phyloP scores from a whole-genome alignment of 2,113 vertebrate genomes.

The Pitta sordida region DNA sequence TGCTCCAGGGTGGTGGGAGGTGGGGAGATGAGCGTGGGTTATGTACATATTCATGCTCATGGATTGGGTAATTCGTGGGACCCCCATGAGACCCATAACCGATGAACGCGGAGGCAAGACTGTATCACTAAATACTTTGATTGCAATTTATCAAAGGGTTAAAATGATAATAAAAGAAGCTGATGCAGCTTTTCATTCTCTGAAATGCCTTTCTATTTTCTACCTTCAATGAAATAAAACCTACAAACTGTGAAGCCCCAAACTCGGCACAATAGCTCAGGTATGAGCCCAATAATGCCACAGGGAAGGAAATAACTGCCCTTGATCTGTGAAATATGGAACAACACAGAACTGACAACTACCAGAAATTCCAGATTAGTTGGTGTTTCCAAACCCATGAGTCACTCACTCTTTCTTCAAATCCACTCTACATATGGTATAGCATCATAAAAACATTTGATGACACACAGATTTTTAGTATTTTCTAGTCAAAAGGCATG shows the following conservation, averaged over 20 bases:
- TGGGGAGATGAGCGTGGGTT: too few species aligned
- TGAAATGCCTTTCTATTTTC: background rate
- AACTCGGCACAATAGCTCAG: background rate
- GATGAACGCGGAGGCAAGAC: too few species aligned
- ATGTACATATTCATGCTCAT: too few species aligned
- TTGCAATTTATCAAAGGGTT: background rate
- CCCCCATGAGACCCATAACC: too few species aligned
- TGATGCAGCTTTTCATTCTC: background rate
- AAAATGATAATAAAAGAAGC: background rate
- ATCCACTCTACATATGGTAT: background rate
- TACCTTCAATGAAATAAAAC: background rate
- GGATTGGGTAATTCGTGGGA: too few species aligned
- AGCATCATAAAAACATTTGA: background rate
- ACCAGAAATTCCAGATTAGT: background rate
- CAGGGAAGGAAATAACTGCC: background rate
- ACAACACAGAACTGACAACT: background rate
- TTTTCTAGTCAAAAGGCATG: background rate
- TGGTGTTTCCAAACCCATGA: background rate
- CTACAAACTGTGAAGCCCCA: background rate
- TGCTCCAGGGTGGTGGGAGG: too few species aligned
- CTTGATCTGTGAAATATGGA: background rate
- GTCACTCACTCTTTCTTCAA: background rate
- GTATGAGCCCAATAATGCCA: background rate
- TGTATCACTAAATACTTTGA: background rate
- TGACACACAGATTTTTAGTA: background rate